phyloP scores from a whole-genome alignment of 2,888 invertebrate genomes.

The Clusia tigrina region DNA sequence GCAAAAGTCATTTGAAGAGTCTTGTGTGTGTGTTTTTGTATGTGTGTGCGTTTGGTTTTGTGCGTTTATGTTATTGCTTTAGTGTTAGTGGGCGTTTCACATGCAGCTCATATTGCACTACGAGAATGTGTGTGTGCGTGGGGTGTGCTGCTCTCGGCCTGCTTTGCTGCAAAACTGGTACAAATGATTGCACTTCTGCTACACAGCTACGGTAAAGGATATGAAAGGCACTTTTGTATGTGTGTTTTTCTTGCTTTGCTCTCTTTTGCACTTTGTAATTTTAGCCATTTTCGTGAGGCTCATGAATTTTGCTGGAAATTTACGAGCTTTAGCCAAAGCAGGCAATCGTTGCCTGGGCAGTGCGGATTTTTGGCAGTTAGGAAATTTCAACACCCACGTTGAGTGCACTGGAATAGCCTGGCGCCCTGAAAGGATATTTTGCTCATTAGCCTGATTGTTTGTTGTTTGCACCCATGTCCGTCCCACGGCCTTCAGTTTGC shows the following conservation, averaged over 20 bases:
- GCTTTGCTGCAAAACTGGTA: no score
- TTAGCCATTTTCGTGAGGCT: background rate
- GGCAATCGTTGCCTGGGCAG: background rate
- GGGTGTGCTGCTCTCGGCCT: no score
- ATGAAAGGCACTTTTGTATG: background rate
- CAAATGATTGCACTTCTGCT: slow-evolving; percentile 3
- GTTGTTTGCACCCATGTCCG: background rate
- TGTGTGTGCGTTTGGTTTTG: background rate
- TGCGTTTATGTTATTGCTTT: background rate
- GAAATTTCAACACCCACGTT: slow-evolving; percentile 20
- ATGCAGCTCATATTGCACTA: background rate
- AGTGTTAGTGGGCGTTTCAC: background rate
- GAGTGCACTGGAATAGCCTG: slow-evolving; percentile 15
- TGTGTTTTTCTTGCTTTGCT: background rate
- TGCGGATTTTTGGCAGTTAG: background rate
- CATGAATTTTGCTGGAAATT: slow-evolving; percentile 19
- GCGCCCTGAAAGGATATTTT: slow-evolving; percentile 17
- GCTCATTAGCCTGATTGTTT: background rate
- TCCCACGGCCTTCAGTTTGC: background rate
- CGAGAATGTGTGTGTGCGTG: background rate
- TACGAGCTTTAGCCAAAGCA: slow-evolving; percentile 14
- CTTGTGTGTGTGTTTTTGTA: background rate
- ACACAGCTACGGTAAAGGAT: background rate
- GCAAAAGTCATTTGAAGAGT: background rate
- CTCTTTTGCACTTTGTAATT: background rate